phyloP scores from a whole-genome alignment of 2,888 invertebrate species.

The Volucella bombylans region DNA sequence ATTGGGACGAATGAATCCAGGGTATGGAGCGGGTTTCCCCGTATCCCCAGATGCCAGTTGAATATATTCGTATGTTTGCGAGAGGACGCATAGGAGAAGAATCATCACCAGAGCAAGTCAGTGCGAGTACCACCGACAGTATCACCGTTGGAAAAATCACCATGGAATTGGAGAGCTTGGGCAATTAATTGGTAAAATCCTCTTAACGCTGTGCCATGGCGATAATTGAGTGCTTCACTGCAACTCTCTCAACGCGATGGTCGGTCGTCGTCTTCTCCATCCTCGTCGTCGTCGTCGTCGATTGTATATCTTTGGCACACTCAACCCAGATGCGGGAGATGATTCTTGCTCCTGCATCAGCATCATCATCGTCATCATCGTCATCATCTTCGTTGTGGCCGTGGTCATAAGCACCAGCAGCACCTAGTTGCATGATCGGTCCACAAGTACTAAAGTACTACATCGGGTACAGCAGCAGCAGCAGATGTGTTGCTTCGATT shows the following conservation, averaged over 20 bases:
- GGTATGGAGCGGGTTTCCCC: background rate
- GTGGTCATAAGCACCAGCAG: slow-evolving; percentile 32
- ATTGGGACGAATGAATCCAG: slow-evolving; percentile 61
- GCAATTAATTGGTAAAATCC: slow-evolving; percentile 73
- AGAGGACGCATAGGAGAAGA: slow-evolving; percentile 37
- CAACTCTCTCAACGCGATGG: slow-evolving; percentile 62
- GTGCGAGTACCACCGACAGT: background rate
- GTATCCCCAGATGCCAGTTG: slow-evolving; percentile 30
- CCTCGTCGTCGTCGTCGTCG: slow-evolving; percentile 8
- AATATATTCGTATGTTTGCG: slow-evolving; percentile 11
- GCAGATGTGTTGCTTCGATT: slow-evolving; percentile 73
- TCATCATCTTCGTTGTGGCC: slow-evolving; percentile 12
- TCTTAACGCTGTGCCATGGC: slow-evolving; percentile 67
- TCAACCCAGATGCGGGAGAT: slow-evolving; percentile 68
- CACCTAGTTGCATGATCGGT: slow-evolving; percentile 52
- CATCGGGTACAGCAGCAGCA: slow-evolving; percentile 37
- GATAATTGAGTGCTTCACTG: slow-evolving; percentile 73
- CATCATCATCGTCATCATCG: slow-evolving; percentile 36
- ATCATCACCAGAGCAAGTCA: background rate
- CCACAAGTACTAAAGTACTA: slow-evolving; percentile 8
- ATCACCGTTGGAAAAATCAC: background rate
- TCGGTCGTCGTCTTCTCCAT: background rate
- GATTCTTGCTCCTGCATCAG: slow-evolving; percentile 62
- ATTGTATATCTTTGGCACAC: slow-evolving; percentile 40
- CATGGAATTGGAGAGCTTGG: slow-evolving; percentile 57